Conservation (phyloP, 2,797 vertebrate species). For the Spea hammondii region DNA sequence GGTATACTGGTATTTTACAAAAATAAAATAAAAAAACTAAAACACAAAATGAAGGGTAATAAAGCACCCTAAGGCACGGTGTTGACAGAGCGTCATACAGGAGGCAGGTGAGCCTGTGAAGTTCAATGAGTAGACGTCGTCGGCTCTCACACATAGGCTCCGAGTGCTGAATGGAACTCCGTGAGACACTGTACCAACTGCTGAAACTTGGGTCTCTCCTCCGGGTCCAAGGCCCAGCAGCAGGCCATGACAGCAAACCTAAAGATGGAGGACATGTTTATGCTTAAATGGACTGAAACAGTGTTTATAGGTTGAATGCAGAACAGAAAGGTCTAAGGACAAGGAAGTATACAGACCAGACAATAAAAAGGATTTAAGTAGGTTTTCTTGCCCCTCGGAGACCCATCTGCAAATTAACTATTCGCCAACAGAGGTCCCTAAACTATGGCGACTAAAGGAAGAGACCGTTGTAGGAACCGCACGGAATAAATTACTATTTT, state of each 20-base stretch:
- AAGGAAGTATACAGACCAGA: no score
- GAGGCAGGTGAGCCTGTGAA: slow-evolving; percentile 13
- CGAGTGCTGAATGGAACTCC: slow-evolving; percentile 93
- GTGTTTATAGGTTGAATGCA: no score
- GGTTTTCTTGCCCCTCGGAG: no score
- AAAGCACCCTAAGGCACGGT: slow-evolving; percentile 82
- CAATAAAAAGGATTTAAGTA: no score
- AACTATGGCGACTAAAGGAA: no score
- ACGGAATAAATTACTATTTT: no score
- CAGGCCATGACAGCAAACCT: slow-evolving; percentile 99
- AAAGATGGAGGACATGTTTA: no score
- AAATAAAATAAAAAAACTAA: slow-evolving; percentile 18
- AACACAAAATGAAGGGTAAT: slow-evolving; percentile 59
- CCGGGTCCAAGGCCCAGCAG: slow-evolving; percentile 96
- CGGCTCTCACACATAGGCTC: slow-evolving; percentile 86
- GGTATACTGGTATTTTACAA: slow-evolving; percentile 69
- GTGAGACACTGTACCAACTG: slow-evolving; percentile 98
- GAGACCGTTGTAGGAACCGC: no score
- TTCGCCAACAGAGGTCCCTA: no score
- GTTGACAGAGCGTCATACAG: slow-evolving; percentile 66
- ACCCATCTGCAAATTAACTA: no score
- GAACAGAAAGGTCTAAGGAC: no score
- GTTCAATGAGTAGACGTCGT: slow-evolving; percentile 23
- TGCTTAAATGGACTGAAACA: no score
- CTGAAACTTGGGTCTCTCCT: slow-evolving; percentile 98